Evolutionary conservation across 2,888 invertebrate species (phyloP).

Genomic region (Melipona bicolor): DNA sequence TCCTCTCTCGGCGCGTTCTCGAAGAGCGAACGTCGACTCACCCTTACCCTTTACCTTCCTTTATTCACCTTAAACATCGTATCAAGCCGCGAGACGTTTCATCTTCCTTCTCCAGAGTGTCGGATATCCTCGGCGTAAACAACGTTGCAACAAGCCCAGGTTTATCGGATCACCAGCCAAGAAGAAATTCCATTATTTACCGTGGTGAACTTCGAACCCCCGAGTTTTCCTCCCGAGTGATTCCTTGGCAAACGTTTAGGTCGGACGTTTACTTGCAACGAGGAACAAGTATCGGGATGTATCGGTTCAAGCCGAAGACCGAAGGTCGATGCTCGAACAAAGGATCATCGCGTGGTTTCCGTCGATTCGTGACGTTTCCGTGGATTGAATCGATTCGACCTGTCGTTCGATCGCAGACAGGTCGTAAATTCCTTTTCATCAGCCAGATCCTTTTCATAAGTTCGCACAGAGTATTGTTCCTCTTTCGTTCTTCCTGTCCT

Average conservation of each 20-base stretch:
- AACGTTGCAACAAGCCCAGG: conserved; percentile 48
- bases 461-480: too few species aligned
- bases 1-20: conserved; percentile 35
- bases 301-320: too few species aligned
- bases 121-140: conserved; percentile 34
- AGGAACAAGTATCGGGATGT: too few species aligned
- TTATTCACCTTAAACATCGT: conserved; percentile 50
- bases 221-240: conserved; percentile 7
- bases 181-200: conserved; percentile 62
- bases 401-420: too few species aligned
- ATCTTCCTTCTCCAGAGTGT: conserved; percentile 8
- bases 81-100: conserved; percentile 39
- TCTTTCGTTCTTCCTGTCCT: too few species aligned
- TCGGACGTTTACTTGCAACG: conserved; percentile 19
- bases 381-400: too few species aligned
- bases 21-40: conserved; percentile 9
- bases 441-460: too few species aligned
- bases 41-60: conserved; percentile 46
- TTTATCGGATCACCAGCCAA: conserved; percentile 46
- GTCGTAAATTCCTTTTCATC: too few species aligned
- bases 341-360: too few species aligned
- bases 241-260: conserved; percentile 16
- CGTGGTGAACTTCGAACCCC: conserved; percentile 1
- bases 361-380: too few species aligned
- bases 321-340: not conserved